Conservation (phyloP, 2,797 vertebrate genomes). For the Poecilia picta region DNA sequence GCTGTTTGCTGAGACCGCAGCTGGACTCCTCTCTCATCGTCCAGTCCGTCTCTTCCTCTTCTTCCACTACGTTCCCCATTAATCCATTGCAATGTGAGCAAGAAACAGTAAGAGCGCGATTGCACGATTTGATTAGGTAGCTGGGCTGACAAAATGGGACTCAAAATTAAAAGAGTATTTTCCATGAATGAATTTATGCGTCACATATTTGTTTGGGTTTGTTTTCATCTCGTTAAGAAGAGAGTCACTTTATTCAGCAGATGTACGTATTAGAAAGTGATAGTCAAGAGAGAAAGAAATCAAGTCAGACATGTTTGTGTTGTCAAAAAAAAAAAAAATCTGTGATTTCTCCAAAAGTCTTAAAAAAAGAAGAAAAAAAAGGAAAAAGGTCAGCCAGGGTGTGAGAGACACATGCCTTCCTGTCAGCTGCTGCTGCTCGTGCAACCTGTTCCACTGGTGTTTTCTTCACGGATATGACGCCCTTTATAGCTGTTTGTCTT, state of each 20-base stretch:
- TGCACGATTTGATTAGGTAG: background rate
- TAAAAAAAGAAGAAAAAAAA: background rate
- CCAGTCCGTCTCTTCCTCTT: background rate
- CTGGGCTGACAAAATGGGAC: background rate
- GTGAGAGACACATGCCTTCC: background rate
- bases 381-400: background rate
- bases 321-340: background rate
- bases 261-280: conserved; percentile 2
- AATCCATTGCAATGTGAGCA: background rate
- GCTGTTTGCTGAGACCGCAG: conserved; percentile 11
- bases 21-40: background rate
- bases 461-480: background rate
- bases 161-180: background rate
- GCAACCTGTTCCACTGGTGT: conserved; percentile 37
- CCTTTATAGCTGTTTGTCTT: conserved; percentile 1
- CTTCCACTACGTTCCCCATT: background rate
- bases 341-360: background rate
- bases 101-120: background rate
- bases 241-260: background rate
- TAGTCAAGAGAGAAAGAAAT: background rate
- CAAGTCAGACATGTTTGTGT: background rate
- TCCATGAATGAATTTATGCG: background rate
- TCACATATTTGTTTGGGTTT: background rate
- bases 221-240: background rate
- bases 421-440: conserved; percentile 3